phyloP scores from a whole-genome alignment of 2,888 invertebrate genomes.

The Brenthis ino region DNA sequence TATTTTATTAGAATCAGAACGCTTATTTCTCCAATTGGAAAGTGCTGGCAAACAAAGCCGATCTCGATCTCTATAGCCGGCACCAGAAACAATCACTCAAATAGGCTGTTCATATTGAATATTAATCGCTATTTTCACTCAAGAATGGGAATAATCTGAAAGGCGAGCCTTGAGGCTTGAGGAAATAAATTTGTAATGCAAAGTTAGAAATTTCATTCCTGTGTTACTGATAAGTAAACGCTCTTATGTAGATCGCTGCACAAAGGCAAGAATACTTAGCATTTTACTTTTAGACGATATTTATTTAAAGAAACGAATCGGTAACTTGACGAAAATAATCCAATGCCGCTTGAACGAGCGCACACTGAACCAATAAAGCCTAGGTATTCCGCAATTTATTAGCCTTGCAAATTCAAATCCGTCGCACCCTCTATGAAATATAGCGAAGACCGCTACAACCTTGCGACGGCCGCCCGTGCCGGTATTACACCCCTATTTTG shows the following conservation, averaged over 20 bases:
- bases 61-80: slow-evolving; percentile 56
- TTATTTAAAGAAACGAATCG: slow-evolving; percentile 55
- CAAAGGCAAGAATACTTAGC: slow-evolving; percentile 73
- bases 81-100: slow-evolving; percentile 77
- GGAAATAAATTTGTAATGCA: slow-evolving; percentile 81
- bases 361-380: slow-evolving; percentile 77
- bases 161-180: slow-evolving; percentile 62
- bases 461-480: slow-evolving; percentile 59
- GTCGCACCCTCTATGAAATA: slow-evolving; percentile 75
- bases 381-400: slow-evolving; percentile 81
- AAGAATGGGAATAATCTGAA: slow-evolving; percentile 76
- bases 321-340: slow-evolving; percentile 68
- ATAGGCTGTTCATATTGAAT: slow-evolving; percentile 80
- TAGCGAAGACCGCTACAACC: slow-evolving; percentile 72
- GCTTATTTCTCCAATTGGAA: slow-evolving; percentile 62
- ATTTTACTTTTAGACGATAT: slow-evolving; percentile 63
- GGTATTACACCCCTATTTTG: slow-evolving; percentile 80
- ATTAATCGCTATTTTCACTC: slow-evolving; percentile 79
- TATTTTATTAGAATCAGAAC: slow-evolving; percentile 62
- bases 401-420: slow-evolving; percentile 80
- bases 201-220: slow-evolving; percentile 79
- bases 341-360: slow-evolving; percentile 66
- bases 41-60: slow-evolving; percentile 57
- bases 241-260: slow-evolving; percentile 58
- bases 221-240: slow-evolving; percentile 77